Percentiles rank a stretch among this genome's conserved stretches.
Conservation (phyloP, 2,113 vertebrate species). For the Melanerpes formicivorus region DNA sequence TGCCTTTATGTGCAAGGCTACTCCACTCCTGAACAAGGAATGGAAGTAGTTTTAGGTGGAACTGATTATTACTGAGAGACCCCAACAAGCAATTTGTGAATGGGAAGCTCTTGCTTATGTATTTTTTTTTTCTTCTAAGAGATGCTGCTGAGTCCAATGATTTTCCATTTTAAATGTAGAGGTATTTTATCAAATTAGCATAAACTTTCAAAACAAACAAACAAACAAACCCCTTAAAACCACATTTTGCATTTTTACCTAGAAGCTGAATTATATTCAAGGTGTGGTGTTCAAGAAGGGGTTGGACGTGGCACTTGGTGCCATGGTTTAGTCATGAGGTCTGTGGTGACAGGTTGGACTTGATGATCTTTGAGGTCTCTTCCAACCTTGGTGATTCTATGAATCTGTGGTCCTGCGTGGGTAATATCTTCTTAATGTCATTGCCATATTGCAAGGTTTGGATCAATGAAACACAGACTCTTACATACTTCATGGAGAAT, state of each 20-base stretch:
- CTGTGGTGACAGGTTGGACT: too few relatives aligned
- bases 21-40: background rate
- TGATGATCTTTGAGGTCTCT: too few relatives aligned
- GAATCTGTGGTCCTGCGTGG: too few relatives aligned
- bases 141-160: background rate
- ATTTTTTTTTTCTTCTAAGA: background rate
- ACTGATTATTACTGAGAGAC: background rate
- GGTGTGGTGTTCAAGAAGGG: background rate
- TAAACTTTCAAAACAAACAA: background rate
- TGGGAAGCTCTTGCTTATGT: background rate
- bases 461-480: background rate
- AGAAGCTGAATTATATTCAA: background rate
- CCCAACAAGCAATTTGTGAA: background rate
- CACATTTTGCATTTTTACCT: background rate
- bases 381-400: too few relatives aligned
- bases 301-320: too few relatives aligned
- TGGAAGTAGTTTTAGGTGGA: constrained; percentile 30
- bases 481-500: background rate
- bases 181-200: background rate
- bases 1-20: background rate
- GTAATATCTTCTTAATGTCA: background rate
- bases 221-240: background rate
- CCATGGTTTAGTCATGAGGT: too few relatives aligned
- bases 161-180: background rate
- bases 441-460: background rate